Percentiles rank a stretch among this genome's conserved stretches.
These are phyloP conservation scores for Hemistola chrysoprasaria DNA, from an alignment of 2,888 invertebrate genomes.

Conservation along the genomic window DNA sequence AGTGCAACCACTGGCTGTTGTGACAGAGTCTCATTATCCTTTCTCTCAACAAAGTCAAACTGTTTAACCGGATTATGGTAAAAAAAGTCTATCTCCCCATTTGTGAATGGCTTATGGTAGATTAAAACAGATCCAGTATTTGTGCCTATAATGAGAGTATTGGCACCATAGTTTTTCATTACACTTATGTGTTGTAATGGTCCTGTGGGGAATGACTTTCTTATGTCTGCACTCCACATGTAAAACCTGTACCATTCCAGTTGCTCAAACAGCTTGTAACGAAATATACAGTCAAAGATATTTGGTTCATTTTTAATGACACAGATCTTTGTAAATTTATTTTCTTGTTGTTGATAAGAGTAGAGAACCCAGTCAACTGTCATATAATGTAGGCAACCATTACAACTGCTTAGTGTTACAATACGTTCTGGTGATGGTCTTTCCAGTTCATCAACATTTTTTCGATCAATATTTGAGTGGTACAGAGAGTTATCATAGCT, in stretches of 20 bases:
- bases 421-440: not conserved
- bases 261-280: constrained; percentile 55
- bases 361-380: not conserved
- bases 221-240: no score
- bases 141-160: constrained; percentile 57
- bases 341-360: not conserved
- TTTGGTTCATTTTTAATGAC: not conserved
- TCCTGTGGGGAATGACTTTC: no score
- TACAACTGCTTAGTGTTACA: not conserved
- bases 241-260: constrained; percentile 60
- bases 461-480: constrained; percentile 4
- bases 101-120: constrained; percentile 51
- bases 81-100: constrained; percentile 54
- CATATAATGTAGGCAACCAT: not conserved
- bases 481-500: not conserved
- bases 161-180: constrained; percentile 54
- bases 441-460: not conserved
- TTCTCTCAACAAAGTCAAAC: constrained; percentile 56
- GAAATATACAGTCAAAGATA: constrained; percentile 20
- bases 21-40: constrained; percentile 53
- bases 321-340: not conserved
- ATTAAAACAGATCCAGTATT: constrained; percentile 58
- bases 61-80: constrained; percentile 52
- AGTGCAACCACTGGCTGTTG: constrained; percentile 57
- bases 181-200: constrained; percentile 50